Conservation (phyloP, 1,140 invertebrate genomes). For the Listronotus oregonensis region DNA sequence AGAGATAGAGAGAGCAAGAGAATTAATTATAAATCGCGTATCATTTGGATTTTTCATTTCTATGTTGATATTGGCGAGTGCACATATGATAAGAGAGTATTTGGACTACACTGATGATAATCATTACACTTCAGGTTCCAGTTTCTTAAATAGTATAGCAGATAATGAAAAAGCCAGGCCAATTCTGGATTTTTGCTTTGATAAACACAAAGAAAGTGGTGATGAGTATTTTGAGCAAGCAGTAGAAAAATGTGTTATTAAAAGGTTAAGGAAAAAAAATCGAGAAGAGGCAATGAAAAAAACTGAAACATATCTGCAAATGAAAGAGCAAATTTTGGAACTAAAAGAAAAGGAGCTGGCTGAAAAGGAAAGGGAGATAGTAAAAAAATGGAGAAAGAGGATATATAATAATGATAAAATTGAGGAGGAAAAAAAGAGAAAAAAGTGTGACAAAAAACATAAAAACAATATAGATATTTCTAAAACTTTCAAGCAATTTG, state of each 20-base stretch:
- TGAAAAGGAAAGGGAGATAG: conserved; percentile 3
- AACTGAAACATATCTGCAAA: conserved; percentile 9
- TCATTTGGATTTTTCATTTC: no score
- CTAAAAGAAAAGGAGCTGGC: conserved; percentile 7
- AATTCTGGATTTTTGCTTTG: conserved; percentile 6
- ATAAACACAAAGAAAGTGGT: conserved; percentile 4
- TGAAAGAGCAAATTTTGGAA: conserved; percentile 15
- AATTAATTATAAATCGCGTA: no score
- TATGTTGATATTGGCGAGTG: no score
- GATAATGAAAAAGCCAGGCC: conserved; percentile 8
- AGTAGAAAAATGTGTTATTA: conserved; percentile 18
- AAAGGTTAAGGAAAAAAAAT: conserved; percentile 14
- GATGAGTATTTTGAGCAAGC: background rate
- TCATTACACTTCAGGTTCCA: background rate
- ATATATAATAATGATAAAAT: background rate
- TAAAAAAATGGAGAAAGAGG: conserved; percentile 10
- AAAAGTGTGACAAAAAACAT: no score
- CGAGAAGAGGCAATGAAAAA: conserved; percentile 10
- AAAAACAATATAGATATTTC: no score
- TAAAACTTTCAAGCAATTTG: no score
- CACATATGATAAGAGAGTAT: background rate
- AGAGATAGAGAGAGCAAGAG: no score
- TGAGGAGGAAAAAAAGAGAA: no score
- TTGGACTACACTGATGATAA: background rate
- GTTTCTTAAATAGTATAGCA: background rate